Evolutionary conservation across 2,113 vertebrate species (phyloP), one percentile per base, ranked within the genome.

Genomic region (Alethe castanea): DNA sequence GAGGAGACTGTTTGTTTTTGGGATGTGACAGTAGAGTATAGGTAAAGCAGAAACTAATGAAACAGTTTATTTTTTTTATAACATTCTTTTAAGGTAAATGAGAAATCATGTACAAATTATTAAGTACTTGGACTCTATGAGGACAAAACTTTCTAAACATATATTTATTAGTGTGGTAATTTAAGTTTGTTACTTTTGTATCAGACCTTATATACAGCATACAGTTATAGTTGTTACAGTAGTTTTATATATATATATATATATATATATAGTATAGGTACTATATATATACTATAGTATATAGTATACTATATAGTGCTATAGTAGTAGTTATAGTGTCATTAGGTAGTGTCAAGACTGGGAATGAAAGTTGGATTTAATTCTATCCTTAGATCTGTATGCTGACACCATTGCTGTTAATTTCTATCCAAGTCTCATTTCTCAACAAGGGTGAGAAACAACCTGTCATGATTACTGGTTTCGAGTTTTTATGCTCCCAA

Each of bases 1-100:
- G 97, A 98, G 36, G 99, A 99, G 95, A 96, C 96, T 19, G 94
- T 99, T 96, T 98, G 97, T 69, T 99, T 99, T 97, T 99, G 97
- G 91, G 99, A 99, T 94, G 98, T 98, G 96, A 98, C 98, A 19
- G 97, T 98, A 66, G 98, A 99, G 90, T 97, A 98, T 70, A 99
- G 99, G 99, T 99, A 98, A 98, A 80, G 52, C 23, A 73, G 24
- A 80, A 91, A 81, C 22, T 79, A 88, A 82, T 8, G 4, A 28
- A 88, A n/a, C 18, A 12, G 6, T 31, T 65, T 56, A 5, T 5
- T 86, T 89, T 13, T 74, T 73, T 69, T 36, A 18, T n/a, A 38
- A 26, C 4, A 3, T 48, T 88, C 6, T 59, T 86, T 23, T 61
- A 57, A 77, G 28, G 38, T 53, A 35, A 77, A 33, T 53, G 26